Base-by-base conservation (phyloP, 1,140 invertebrate species). In the Ostrea denselamellosa region DNA sequence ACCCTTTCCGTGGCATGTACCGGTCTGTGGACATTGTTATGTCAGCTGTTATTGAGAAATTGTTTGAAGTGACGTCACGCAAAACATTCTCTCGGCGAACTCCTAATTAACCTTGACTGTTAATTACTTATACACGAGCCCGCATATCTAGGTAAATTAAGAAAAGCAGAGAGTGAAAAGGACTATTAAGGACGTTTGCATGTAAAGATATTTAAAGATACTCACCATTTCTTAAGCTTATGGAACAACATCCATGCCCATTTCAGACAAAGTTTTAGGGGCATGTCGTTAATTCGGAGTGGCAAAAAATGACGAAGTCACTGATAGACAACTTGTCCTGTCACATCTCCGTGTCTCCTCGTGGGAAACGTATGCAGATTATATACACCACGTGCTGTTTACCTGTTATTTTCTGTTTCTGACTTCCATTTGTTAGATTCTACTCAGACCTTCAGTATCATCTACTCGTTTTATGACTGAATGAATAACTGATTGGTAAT, bases 301-400 rank as follows among this genome's bases (percentile, higher is more conserved):
- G 34, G 5, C 34, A 44, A 44, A 44, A n/a, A 44, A 1, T 44
- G 34, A 44, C 34, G 5, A 62, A 62, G 14, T 62, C 14, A 44
- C 56, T 62, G n/a, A 62, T 19, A n/a, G n/a, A 62, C n/a, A 62
- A 7, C 17, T 2, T 62, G 56, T 62, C 17, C 17, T 62, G 56
- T 62, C 56, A 17, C 56, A 19, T 19, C 5, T n/a, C 5, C 17
- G 17, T 17, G 56, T 62, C 56, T 62, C 19, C 56, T 7, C 56
- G n/a, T n/a, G 56, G 56, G 14, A 28, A 25, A 34, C 25, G 25
- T 77, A 77, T 77, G 68, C 68, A 77, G 28, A 77, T 77, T 77
- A 25, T 28, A 14, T 77, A 28, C 68, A 28, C 68, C 68, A 77
- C 12, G 68, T 77, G 68, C 56, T n/a, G n/a, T 62, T 62, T 62